Conservation (phyloP, 2,113 vertebrate species). For the Otocyon megalotis region DNA sequence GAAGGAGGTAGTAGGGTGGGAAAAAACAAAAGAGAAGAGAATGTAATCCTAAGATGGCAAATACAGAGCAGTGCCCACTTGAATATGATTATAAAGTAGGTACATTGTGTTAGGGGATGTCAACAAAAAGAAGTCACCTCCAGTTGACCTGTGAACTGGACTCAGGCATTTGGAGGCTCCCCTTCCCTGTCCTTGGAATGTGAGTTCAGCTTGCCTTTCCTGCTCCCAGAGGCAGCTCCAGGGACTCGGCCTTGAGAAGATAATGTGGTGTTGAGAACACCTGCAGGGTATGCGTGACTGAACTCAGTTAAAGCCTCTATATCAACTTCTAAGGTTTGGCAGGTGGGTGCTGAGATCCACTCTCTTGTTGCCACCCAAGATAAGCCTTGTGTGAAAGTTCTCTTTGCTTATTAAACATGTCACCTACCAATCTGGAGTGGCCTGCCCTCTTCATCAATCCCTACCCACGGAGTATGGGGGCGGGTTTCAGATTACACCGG, state of each 20-base stretch:
- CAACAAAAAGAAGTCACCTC: background rate
- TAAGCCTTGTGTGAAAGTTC: background rate
- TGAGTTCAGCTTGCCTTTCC: background rate
- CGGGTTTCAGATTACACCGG: background rate
- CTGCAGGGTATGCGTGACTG: accelerated
- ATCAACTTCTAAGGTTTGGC: background rate
- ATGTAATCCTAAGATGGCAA: background rate
- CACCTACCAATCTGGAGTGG: background rate
- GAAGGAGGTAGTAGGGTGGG: background rate
- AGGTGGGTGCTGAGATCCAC: background rate
- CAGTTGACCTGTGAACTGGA: background rate
- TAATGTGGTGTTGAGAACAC: background rate
- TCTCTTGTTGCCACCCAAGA: background rate
- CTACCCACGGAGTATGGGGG: background rate
- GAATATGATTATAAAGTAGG: background rate
- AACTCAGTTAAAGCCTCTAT: background rate
- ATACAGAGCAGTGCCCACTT: background rate
- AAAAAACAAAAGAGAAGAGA: background rate
- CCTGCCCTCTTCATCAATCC: background rate
- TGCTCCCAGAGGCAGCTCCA: background rate
- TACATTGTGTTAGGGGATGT: background rate
- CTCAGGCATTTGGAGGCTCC: background rate
- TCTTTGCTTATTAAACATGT: background rate
- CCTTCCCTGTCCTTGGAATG: background rate
- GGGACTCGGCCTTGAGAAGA: background rate